These are phyloP conservation scores for Rana temporaria DNA, from an alignment of 2,113 vertebrate genomes.

Conservation along the genomic window DNA sequence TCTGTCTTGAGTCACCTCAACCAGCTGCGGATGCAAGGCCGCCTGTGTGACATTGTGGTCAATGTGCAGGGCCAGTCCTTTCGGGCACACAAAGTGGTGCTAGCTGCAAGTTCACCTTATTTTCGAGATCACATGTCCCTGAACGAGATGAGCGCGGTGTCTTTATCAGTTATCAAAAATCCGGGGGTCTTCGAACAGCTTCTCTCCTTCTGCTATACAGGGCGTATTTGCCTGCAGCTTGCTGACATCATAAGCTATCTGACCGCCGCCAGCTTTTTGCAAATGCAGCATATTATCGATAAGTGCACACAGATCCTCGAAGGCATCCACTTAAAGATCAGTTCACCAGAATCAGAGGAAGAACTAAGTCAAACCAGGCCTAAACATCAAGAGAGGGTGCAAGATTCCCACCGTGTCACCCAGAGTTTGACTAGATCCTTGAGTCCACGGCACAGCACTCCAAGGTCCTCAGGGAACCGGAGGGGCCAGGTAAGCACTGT, in stretches of 20 bases:
- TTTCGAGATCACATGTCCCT: slow-evolving; percentile 99
- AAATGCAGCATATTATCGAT: slow-evolving; percentile 99
- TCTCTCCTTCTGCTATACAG: slow-evolving; percentile 96
- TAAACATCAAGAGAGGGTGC: slow-evolving; percentile 75
- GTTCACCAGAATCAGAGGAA: slow-evolving; percentile 84
- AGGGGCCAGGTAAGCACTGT: slow-evolving; percentile 78
- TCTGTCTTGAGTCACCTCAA: slow-evolving; percentile 96
- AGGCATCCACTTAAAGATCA: slow-evolving; percentile 97
- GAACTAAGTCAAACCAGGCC: slow-evolving; percentile 77
- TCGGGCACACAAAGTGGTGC: slow-evolving; percentile 95
- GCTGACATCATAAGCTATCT: slow-evolving; percentile 98
- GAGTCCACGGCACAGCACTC: slow-evolving; percentile 75
- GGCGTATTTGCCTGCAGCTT: slow-evolving; percentile 91
- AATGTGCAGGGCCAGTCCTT: slow-evolving; percentile 96
- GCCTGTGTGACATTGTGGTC: slow-evolving; percentile 96
- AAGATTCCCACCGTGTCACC: slow-evolving; percentile 74
- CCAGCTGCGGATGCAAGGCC: slow-evolving; percentile 94
- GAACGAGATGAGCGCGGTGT: slow-evolving; percentile 96
- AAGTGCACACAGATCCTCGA: slow-evolving; percentile 97
- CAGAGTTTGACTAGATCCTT: slow-evolving; percentile 74
- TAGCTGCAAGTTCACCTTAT: slow-evolving; percentile 98
- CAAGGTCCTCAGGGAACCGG: slow-evolving; percentile 73
- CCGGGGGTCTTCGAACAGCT: slow-evolving; percentile 96
- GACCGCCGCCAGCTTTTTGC: slow-evolving; percentile 96
- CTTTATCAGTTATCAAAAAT: slow-evolving; percentile 94